Base-by-base conservation (phyloP, 2,113 vertebrate genomes). In the Grus americana region DNA sequence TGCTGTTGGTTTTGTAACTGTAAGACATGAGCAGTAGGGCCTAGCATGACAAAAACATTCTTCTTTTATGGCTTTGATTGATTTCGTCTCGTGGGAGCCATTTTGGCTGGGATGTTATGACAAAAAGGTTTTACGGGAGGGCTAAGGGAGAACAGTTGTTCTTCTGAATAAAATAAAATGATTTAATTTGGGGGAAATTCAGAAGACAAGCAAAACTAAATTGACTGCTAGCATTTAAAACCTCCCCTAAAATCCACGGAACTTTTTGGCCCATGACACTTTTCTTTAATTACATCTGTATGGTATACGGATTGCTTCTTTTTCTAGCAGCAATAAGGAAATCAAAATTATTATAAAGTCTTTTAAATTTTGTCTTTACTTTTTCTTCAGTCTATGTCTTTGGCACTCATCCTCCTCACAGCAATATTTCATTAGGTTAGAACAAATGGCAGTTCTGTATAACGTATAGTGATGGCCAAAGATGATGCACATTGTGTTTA, bases 61-160 rank as follows among this genome's bases (percentile, higher is more conserved):
- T 34, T 85, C 55, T 92, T 95, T 93, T 92, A 75, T 66, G 62
- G 76, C 73, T 68, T 84, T 65, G 80, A 96, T 90, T 81, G 73
- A 73, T 94, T 91, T 78, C 63, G 40, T 85, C 93, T 91, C 49
- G 1, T 27, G 84, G 84, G 92, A 84, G 79, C 80, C 95, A 29
- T 94, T 95, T 75, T 47, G 32, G 5, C 46, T 11, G 7, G 49
- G 72, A 44, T 80, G 73, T 86, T 90, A 85, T 32, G 42, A 82
- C 16, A 30, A 86, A 95, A 85, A 79, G 68, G 26, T 88, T 95
- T 54, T 42, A 9, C 26, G 20, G 21, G 29, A 85, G 34, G 19
- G 14, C 26, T 82, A 42, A 95, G 23, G 26, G 44, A 93, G 50
- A 87, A 36, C 34, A 82, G 54, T 92, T 96, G 47, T 32, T 87